These are phyloP conservation scores for Megaceryle torquata DNA, from an alignment of 2,113 vertebrate genomes.

Conservation along the genomic window DNA sequence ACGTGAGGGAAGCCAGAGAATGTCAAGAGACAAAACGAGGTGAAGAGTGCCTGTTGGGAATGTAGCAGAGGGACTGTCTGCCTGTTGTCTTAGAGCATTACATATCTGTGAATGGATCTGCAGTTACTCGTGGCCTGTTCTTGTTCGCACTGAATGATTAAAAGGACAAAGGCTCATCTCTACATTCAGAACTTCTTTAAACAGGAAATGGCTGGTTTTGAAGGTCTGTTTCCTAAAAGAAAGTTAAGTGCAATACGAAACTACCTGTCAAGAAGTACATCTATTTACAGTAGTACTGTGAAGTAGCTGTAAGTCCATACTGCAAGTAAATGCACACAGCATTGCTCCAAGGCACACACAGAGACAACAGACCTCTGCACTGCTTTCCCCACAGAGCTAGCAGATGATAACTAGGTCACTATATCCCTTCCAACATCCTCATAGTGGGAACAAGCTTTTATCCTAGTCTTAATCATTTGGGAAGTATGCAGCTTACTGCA, in stretches of 20 bases:
- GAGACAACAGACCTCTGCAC: not conserved
- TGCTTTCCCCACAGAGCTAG: too few relatives aligned
- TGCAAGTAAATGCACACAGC: not conserved
- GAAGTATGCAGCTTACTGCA: not conserved
- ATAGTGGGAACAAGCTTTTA: accelerated
- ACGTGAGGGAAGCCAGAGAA: not conserved
- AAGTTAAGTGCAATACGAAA: not conserved
- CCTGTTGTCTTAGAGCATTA: not conserved
- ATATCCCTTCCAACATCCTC: too few relatives aligned
- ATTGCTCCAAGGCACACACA: not conserved
- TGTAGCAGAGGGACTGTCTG: not conserved
- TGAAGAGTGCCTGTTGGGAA: not conserved
- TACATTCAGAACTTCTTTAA: not conserved
- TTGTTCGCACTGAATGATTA: not conserved
- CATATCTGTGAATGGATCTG: accelerated
- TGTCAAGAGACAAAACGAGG: not conserved
- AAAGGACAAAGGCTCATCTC: not conserved
- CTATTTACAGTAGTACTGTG: not conserved
- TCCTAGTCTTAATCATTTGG: not conserved
- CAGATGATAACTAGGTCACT: not conserved
- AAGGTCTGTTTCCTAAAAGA: not conserved
- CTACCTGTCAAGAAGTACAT: not conserved
- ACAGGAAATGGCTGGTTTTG: accelerated
- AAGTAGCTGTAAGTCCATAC: not conserved
- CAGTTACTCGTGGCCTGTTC: not conserved